phyloP scores from a whole-genome alignment of 2,113 vertebrate genomes.

The Nibea coibor region DNA sequence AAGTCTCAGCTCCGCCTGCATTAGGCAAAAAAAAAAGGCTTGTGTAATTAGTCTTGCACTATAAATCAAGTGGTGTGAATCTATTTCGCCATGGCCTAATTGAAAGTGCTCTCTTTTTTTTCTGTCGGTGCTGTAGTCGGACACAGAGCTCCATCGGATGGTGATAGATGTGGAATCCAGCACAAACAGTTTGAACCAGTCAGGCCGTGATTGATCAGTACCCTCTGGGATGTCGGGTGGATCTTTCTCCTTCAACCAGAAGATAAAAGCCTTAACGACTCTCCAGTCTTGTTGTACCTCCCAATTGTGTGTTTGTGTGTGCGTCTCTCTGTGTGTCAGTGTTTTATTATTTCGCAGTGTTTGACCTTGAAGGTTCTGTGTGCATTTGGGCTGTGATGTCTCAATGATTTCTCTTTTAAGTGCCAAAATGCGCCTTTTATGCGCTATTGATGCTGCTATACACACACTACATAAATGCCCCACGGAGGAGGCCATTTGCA shows the following conservation, averaged over 20 bases:
- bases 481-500: constrained; percentile 76
- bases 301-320: constrained; percentile 73
- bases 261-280: constrained; percentile 85
- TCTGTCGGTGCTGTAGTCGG: constrained; percentile 82
- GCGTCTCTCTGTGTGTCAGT: constrained; percentile 60
- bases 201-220: constrained; percentile 95
- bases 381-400: constrained; percentile 78
- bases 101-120: constrained; percentile 89
- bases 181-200: constrained; percentile 96
- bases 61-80: constrained; percentile 97
- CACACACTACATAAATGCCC: constrained; percentile 76
- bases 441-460: constrained; percentile 72
- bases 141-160: constrained; percentile 87
- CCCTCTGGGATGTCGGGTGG: constrained; percentile 91
- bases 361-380: constrained; percentile 84
- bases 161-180: constrained; percentile 95
- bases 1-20: constrained; percentile 91
- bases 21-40: constrained; percentile 85
- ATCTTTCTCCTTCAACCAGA: constrained; percentile 84
- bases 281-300: constrained; percentile 77
- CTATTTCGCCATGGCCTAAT: constrained; percentile 93
- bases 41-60: constrained; percentile 94
- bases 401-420: constrained; percentile 78
- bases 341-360: constrained; percentile 78
- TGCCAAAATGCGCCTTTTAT: constrained; percentile 81